These are phyloP conservation scores for Eulimnadia texana DNA, from an alignment of 1,140 invertebrate species.

Conservation along the genomic window DNA sequence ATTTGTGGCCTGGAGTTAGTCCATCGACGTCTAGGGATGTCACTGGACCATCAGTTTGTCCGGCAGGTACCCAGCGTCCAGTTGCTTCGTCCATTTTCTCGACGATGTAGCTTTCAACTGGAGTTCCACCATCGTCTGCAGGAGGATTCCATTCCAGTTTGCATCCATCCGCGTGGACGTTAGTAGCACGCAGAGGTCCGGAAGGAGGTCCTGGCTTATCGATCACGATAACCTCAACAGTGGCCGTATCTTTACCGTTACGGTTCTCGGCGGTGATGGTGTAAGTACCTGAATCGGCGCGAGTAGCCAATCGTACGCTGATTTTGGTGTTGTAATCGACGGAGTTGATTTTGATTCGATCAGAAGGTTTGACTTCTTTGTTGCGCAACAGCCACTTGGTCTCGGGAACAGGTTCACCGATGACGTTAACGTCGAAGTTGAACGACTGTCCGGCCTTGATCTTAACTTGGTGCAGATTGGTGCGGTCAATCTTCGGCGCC, in stretches of 20 bases:
- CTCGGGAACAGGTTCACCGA: conserved; percentile 74
- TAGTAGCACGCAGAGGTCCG: conserved; percentile 73
- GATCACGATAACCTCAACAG: conserved; percentile 81
- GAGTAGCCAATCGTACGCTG: conserved; percentile 63
- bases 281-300: conserved; percentile 80
- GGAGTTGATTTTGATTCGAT: conserved; percentile 57
- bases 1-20: conserved; percentile 76
- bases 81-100: conserved; percentile 89
- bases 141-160: conserved; percentile 80
- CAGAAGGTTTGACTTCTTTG: conserved; percentile 54
- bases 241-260: conserved; percentile 81
- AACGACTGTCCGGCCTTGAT: conserved; percentile 82
- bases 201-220: conserved; percentile 76
- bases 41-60: conserved; percentile 65
- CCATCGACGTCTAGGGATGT: conserved; percentile 58
- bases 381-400: conserved; percentile 68
- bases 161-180: conserved; percentile 71
- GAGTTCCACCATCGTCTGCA: conserved; percentile 74
- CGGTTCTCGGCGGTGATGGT: conserved; percentile 82
- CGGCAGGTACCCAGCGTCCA: conserved; percentile 81
- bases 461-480: conserved; percentile 64
- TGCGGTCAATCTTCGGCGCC: conserved; percentile 74
- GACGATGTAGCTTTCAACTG: conserved; percentile 78
- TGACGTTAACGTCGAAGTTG: conserved; percentile 58
- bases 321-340: conserved; percentile 83